These are phyloP conservation scores for Heliconius aoede DNA, from an alignment of 2,888 invertebrate genomes.

Conservation along the genomic window DNA sequence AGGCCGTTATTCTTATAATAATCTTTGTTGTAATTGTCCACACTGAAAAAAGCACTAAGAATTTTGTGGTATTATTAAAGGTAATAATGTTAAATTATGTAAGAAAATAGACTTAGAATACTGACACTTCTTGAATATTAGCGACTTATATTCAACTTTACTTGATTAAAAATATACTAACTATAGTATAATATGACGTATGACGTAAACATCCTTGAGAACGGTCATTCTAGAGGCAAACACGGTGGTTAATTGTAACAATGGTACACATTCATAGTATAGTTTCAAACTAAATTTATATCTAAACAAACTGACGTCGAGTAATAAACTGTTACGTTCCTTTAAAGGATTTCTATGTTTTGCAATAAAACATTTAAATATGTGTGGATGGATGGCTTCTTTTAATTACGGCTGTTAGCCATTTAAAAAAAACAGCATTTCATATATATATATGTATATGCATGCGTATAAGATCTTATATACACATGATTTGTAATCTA, in stretches of 20 bases:
- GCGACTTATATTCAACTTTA: too few species aligned
- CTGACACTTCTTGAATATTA: too few species aligned
- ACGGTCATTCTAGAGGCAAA: conserved; percentile 52
- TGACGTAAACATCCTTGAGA: conserved; percentile 67
- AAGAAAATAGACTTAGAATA: too few species aligned
- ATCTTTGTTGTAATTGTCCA: too few species aligned
- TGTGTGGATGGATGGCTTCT: too few species aligned
- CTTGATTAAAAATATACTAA: conserved; percentile 13
- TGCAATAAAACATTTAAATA: background rate
- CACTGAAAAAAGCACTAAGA: too few species aligned
- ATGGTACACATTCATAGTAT: conserved; percentile 20
- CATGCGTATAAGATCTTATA: too few species aligned
- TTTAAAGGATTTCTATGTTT: background rate
- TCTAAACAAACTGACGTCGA: background rate
- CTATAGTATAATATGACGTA: conserved; percentile 40
- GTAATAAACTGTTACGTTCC: background rate
- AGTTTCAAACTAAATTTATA: background rate
- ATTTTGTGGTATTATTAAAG: too few species aligned
- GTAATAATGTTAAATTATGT: too few species aligned
- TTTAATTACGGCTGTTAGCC: too few species aligned
- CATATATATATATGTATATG: too few species aligned
- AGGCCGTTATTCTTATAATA: too few species aligned
- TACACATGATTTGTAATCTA: background rate
- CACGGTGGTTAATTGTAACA: conserved; percentile 54
- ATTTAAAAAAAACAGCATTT: background rate